Evolutionary conservation across 2,113 vertebrate genomes (phyloP).

Genomic region (Odocoileus virginianus): DNA sequence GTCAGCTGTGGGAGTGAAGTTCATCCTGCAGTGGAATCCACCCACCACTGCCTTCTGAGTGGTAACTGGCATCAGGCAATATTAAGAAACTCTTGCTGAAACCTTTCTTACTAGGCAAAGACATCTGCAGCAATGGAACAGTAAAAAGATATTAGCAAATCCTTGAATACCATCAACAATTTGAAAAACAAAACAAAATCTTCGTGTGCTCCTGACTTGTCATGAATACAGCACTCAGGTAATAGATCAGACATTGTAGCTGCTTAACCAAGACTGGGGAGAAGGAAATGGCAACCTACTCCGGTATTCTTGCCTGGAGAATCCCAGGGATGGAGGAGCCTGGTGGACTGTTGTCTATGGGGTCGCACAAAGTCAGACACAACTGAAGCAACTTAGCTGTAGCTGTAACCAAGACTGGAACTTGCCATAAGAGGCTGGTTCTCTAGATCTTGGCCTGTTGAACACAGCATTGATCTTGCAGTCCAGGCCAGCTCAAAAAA

Average conservation of each 20-base stretch:
- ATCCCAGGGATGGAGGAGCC: too few relatives aligned
- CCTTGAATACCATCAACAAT: not conserved
- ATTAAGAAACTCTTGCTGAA: slow-evolving; percentile 70
- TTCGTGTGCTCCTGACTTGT: not conserved
- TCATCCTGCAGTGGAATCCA: slow-evolving; percentile 79
- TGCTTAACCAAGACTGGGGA: not conserved
- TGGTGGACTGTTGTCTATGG: too few relatives aligned
- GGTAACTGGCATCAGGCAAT: slow-evolving; percentile 75
- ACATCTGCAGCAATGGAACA: slow-evolving; percentile 4
- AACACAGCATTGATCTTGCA: not conserved
- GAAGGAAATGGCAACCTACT: too few relatives aligned
- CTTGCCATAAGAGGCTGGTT: not conserved
- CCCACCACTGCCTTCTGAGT: slow-evolving; percentile 77
- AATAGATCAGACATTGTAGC: not conserved
- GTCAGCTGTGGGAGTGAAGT: slow-evolving; percentile 83
- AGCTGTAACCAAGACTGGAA: not conserved
- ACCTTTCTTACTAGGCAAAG: slow-evolving; percentile 17
- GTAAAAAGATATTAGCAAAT: not conserved
- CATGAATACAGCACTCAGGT: not conserved
- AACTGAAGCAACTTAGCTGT: too few relatives aligned
- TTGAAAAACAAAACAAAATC: slow-evolving; percentile 12
- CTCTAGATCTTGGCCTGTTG: not conserved
- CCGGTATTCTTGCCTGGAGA: too few relatives aligned
- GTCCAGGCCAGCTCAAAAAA: not conserved
- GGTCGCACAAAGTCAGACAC: too few relatives aligned